Evolutionary conservation across 1,140 invertebrate genomes (phyloP), one percentile per base, ranked within the genome.

Genomic region (Heliothis subflexa): DNA sequence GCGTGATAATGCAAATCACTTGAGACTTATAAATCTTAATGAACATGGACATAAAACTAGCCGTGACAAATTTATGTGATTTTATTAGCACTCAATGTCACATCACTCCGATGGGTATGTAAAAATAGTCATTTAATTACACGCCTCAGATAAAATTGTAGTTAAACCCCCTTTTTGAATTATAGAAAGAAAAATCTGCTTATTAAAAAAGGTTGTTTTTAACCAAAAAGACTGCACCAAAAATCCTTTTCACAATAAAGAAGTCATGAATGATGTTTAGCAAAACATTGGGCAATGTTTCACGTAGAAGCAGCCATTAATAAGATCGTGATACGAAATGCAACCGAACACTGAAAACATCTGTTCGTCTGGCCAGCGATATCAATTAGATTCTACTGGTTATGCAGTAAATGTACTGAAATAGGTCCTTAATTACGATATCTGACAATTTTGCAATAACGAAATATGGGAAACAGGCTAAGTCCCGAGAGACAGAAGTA

Each of bases 391-490:
- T 52, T 52, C 21, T 16, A 57, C 52, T 21, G 52, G 52, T 57
- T 72, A 57, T 57, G 54, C 52, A 54, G 33, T 55, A 57, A 72
- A 72, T 71, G 47, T 33, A 71, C 14, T 45, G 59, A 25, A 62
- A 62, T 66, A 13, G 52, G 52, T 13, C 59, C n/a, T 72, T 57
- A 72, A 57, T 72, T 40, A 72, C 16, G 33, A 12, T 33, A 72
- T 72, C 70, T 70, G 62, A 66, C 66, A 52, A n/a, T 28, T 70
- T 70, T 52, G 47, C 66, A 4, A 70, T 52, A 40, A 66, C 62
- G 45, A 66, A 47, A 47, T 64, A 45, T 45, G 16, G 61, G 9
- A 64, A 47, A 66, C 40, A 66, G 40, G 12, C 18, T 16, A 40
- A 16, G 40, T 18, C 16, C 18, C 61, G 61, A 33, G 61, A 33